phyloP scores from a whole-genome alignment of 2,888 invertebrate genomes.

The Entomobrya proxima region DNA sequence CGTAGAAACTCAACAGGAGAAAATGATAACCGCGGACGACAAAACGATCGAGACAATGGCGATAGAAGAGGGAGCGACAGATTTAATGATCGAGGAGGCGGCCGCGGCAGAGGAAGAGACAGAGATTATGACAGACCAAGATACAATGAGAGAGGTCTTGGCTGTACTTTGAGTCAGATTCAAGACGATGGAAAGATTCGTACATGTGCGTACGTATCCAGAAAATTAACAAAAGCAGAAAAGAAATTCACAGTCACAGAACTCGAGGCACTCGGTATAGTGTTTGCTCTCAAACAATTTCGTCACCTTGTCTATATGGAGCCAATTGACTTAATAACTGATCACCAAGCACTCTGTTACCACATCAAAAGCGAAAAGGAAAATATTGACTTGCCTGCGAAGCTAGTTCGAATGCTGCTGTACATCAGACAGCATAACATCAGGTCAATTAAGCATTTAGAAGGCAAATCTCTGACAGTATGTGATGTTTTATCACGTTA shows the following conservation, averaged over 20 bases:
- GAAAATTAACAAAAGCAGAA: neutral
- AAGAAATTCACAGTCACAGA: neutral
- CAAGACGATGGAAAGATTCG: neutral
- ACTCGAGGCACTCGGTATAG: neutral
- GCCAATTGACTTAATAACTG: neutral
- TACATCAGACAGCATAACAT: slow-evolving; percentile 3
- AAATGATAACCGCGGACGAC: no score
- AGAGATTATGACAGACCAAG: no score
- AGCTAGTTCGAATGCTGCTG: slow-evolving; percentile 2
- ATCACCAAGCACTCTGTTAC: neutral
- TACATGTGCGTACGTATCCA: neutral
- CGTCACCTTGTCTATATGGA: neutral
- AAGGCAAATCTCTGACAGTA: neutral
- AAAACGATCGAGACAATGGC: no score
- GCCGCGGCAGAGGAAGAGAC: no score
- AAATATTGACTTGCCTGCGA: neutral
- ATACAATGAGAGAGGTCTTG: no score
- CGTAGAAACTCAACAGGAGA: no score
- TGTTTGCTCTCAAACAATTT: neutral
- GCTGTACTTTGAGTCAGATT: neutral
- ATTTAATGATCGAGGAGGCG: no score
- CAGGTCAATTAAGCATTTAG: neutral
- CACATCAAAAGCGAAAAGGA: neutral
- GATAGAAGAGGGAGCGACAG: no score
- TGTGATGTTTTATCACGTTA: neutral